phyloP scores from a whole-genome alignment of 2,888 invertebrate species.

The Tachystola acroxantha region DNA sequence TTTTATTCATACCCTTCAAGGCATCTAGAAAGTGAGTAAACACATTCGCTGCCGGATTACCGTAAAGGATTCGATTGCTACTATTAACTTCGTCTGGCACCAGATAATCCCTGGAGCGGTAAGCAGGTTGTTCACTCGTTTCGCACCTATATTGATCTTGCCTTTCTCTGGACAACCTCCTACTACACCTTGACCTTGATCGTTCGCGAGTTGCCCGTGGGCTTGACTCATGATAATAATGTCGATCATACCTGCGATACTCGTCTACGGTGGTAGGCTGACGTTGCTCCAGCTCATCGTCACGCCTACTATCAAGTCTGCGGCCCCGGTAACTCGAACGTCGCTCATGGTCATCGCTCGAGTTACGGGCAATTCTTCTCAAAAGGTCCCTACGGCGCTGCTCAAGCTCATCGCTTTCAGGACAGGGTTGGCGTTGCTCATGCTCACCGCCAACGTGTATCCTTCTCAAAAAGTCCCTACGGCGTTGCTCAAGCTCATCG shows the following conservation, averaged over 20 bases:
- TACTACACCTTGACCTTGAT: too few species aligned
- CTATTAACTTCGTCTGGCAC: background rate
- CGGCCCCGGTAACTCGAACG: background rate
- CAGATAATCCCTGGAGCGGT: background rate
- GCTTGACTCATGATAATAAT: background rate
- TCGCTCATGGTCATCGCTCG: conserved; percentile 5
- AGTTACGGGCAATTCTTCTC: background rate
- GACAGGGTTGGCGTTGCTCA: too few species aligned
- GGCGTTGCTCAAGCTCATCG: too few species aligned
- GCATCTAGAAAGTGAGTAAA: background rate
- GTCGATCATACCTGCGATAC: background rate
- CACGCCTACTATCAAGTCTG: background rate
- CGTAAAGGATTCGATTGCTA: too few species aligned
- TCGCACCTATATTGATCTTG: background rate
- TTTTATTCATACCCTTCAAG: background rate
- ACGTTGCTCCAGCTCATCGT: conserved; percentile 6
- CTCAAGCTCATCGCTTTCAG: too few species aligned
- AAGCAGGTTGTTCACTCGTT: too few species aligned
- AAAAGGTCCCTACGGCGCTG: background rate
- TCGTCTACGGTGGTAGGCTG: background rate
- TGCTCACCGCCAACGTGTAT: background rate
- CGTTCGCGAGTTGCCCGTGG: background rate
- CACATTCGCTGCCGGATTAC: background rate
- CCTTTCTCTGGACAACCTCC: too few species aligned
- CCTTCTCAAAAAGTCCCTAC: background rate